Conservation (phyloP, 2,888 invertebrate species). For the Drosophila hawaiiensis region DNA sequence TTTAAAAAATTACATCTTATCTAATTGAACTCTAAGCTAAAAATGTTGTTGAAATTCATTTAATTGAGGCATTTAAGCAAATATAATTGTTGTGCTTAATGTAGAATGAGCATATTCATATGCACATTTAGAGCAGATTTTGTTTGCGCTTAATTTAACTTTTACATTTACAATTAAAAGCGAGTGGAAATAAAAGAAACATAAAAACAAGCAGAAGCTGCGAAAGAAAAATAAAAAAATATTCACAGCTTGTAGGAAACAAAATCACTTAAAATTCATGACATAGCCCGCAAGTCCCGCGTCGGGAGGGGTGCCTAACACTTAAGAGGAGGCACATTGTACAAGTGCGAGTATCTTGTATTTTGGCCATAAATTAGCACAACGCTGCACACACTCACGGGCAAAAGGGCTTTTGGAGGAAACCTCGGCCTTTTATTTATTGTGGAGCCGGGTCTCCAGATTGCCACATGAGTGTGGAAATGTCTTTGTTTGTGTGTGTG, state of each 20-base stretch:
- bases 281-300: conserved; percentile 41
- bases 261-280: conserved; percentile 75
- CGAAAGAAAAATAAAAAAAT: conserved; percentile 23
- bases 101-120: conserved; percentile 4
- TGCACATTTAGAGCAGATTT: background rate
- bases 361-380: conserved; percentile 69
- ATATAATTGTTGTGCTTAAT: background rate
- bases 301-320: conserved; percentile 37
- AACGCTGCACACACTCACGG: conserved; percentile 46
- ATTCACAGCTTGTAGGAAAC: conserved; percentile 18
- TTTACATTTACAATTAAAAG: conserved; percentile 24
- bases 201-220: conserved; percentile 7
- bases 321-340: conserved; percentile 52
- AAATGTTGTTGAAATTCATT: background rate
- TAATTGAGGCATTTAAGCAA: background rate
- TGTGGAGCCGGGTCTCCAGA: conserved; percentile 31
- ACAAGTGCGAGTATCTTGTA: conserved; percentile 33
- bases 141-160: conserved; percentile 3
- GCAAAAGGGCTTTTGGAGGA: conserved; percentile 26
- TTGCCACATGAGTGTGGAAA: conserved; percentile 47
- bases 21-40: background rate
- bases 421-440: conserved; percentile 62
- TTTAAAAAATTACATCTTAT: background rate
- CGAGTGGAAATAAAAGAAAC: conserved; percentile 5
- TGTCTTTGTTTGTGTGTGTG: conserved; percentile 18